These are phyloP conservation scores for Myxocyprinus asiaticus DNA, from an alignment of 2,113 vertebrate species.

Conservation along the genomic window DNA sequence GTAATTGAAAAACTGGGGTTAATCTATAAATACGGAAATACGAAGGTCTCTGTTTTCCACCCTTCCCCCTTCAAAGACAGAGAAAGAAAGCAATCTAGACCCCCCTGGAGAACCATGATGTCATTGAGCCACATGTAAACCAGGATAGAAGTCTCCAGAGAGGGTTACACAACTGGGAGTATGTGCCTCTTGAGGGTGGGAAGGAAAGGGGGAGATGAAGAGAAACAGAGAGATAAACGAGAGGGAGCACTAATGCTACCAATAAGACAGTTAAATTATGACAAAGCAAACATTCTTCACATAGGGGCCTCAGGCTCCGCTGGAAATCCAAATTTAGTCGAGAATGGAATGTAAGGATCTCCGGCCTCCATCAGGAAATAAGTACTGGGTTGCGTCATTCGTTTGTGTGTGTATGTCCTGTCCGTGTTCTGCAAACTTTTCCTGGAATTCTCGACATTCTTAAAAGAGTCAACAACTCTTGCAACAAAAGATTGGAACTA, in stretches of 20 bases:
- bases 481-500: not conserved
- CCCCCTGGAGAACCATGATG: conserved; percentile 45
- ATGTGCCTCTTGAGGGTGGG: conserved; percentile 41
- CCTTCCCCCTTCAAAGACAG: conserved; percentile 23
- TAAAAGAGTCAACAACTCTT: conserved; percentile 27
- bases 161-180: conserved; percentile 52
- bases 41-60: not conserved
- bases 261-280: conserved; percentile 60
- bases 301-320: conserved; percentile 50
- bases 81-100: conserved; percentile 22
- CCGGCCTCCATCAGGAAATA: conserved; percentile 65
- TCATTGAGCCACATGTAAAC: conserved; percentile 48
- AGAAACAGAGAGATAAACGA: conserved; percentile 2
- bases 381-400: conserved; percentile 46
- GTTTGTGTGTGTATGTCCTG: conserved; percentile 37
- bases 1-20: not conserved
- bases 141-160: conserved; percentile 47
- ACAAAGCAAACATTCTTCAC: conserved; percentile 69
- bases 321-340: conserved; percentile 70
- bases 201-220: not conserved
- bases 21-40: not conserved
- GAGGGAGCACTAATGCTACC: conserved; percentile 51
- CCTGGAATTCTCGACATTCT: conserved; percentile 47
- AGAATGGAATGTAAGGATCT: conserved; percentile 64
- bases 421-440: conserved; percentile 49